Conservation (phyloP, 2,113 vertebrate genomes). For the Buteo buteo region DNA sequence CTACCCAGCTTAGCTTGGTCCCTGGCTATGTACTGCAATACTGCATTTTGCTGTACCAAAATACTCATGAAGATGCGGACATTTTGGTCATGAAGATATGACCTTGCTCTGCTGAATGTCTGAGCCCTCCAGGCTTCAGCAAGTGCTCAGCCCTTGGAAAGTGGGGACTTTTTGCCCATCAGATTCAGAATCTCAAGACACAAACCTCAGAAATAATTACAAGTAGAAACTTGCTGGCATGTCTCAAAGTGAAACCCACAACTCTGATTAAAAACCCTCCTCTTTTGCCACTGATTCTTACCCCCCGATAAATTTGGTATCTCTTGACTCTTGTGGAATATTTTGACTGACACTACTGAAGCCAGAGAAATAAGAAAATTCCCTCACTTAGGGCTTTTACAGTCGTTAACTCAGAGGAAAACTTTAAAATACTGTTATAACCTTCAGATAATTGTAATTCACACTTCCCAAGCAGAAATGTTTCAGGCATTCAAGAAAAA, state of each 20-base stretch:
- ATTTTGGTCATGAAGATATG: background rate
- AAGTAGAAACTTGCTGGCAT: background rate
- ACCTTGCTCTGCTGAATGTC: background rate
- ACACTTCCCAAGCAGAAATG: background rate
- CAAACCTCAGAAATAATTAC: background rate
- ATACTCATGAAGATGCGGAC: background rate
- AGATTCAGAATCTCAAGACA: background rate
- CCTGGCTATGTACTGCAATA: too few species aligned
- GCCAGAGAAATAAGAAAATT: background rate
- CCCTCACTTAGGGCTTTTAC: background rate
- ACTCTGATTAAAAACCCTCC: background rate
- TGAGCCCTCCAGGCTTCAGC: background rate
- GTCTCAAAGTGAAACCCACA: background rate
- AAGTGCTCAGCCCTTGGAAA: background rate
- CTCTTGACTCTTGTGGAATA: background rate
- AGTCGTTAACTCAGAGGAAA: background rate
- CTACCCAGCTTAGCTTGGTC: background rate
- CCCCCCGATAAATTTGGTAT: background rate
- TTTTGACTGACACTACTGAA: background rate
- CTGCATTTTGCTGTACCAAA: background rate
- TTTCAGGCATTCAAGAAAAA: background rate
- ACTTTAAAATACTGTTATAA: background rate
- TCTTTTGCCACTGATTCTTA: background rate
- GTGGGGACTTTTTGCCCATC: too few species aligned
- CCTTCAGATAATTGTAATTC: background rate